These are phyloP conservation scores for Zeus faber DNA, from an alignment of 2,113 vertebrate genomes.

Conservation along the genomic window DNA sequence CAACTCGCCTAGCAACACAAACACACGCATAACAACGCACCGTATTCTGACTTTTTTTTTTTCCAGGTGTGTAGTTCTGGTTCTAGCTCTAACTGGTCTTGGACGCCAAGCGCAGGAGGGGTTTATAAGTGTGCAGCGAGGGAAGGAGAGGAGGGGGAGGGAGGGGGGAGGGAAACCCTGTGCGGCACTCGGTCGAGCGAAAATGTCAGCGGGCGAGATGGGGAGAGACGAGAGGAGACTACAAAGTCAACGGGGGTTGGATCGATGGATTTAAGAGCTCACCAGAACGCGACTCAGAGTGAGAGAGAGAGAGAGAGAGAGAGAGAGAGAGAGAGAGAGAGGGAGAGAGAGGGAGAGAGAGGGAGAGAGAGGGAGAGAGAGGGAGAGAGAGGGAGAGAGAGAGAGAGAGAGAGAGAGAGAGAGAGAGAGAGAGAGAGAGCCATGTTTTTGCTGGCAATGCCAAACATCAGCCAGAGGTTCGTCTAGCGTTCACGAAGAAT, in stretches of 20 bases:
- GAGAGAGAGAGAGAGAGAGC: neutral
- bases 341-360: neutral
- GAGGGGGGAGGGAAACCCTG: neutral
- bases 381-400: neutral
- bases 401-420: neutral
- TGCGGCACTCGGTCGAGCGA: conserved; percentile 10
- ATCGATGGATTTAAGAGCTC: neutral
- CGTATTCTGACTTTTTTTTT: too few species aligned
- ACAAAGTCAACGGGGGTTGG: neutral
- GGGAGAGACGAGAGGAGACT: conserved; percentile 1
- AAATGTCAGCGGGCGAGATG: conserved; percentile 5
- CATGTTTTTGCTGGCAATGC: too few species aligned
- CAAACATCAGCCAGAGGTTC: too few species aligned
- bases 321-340: neutral
- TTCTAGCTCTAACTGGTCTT: too few species aligned
- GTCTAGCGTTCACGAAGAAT: too few species aligned
- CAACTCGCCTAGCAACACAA: too few species aligned
- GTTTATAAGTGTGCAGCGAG: conserved; percentile 3
- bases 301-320: neutral
- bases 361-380: neutral
- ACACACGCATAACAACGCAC: too few species aligned
- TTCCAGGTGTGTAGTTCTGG: too few species aligned
- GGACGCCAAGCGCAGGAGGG: neutral
- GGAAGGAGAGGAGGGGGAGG: neutral
- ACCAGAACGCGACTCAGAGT: neutral